Conservation (phyloP, 2,113 vertebrate genomes). For the Eretmochelys imbricata region DNA sequence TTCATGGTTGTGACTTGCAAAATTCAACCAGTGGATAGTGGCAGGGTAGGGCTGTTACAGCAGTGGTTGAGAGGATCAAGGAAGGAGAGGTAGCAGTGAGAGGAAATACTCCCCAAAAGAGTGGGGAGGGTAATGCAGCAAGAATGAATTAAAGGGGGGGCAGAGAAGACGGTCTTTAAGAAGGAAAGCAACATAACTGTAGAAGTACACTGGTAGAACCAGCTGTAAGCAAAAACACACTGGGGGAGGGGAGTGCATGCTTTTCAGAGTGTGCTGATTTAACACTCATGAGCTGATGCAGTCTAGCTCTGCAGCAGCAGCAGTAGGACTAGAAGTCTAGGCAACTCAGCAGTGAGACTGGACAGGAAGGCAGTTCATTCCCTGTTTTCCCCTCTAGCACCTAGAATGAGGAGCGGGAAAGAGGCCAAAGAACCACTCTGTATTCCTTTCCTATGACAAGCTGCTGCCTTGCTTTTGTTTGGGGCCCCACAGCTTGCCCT, state of each 20-base stretch:
- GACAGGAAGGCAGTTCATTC: background rate
- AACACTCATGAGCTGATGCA: constrained; percentile 32
- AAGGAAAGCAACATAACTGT: constrained; percentile 60
- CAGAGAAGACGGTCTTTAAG: constrained; percentile 43
- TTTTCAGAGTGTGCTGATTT: constrained; percentile 39
- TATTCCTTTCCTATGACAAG: background rate
- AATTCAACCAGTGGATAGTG: background rate
- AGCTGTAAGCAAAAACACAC: background rate
- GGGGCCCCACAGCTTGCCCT: background rate
- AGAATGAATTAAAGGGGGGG: constrained; percentile 17
- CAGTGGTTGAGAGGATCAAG: background rate
- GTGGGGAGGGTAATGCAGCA: background rate
- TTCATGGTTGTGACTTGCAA: constrained; percentile 48
- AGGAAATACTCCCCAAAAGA: background rate
- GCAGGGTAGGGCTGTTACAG: background rate
- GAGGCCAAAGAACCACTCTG: background rate
- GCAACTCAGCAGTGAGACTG: background rate
- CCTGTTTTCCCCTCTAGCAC: background rate
- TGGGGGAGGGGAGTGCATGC: constrained; percentile 17
- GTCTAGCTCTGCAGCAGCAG: constrained; percentile 34
- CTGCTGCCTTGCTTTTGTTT: background rate
- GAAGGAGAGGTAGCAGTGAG: background rate
- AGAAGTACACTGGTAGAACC: constrained; percentile 1
- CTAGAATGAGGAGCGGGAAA: background rate
- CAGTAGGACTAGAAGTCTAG: constrained; percentile 6